Percentiles rank a stretch among this genome's conserved stretches.
Conservation (phyloP, 2,113 vertebrate genomes). For the Eira barbara region DNA sequence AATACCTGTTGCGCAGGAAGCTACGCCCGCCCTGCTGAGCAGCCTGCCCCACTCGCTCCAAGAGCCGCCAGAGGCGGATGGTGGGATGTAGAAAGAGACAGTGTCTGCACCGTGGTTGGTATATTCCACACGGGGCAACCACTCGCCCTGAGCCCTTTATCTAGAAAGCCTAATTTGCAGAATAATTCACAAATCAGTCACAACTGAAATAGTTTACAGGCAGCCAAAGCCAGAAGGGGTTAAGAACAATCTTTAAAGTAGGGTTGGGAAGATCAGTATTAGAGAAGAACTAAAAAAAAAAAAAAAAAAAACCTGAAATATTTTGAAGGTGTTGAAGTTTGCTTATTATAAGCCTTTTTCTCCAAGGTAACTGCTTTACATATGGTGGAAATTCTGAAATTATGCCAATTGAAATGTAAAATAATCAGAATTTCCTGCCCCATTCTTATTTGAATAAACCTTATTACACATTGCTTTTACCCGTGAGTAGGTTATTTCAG, state of each 20-base stretch:
- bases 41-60: background rate
- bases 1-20: conserved; percentile 1
- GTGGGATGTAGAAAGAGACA: background rate
- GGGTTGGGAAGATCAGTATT: background rate
- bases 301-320: background rate
- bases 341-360: conserved; percentile 12
- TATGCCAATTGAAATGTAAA: conserved; percentile 47
- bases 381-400: conserved; percentile 40
- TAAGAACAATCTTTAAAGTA: background rate
- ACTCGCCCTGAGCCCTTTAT: background rate
- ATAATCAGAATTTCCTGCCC: conserved; percentile 44
- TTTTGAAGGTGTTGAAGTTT: conserved; percentile 43
- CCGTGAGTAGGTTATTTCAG: conserved; percentile 54
- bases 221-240: background rate
- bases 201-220: background rate
- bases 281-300: background rate
- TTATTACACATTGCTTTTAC: conserved; percentile 58
- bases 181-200: background rate
- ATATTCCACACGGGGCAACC: background rate
- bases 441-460: conserved; percentile 67
- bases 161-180: conserved; percentile 8
- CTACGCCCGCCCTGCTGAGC: background rate
- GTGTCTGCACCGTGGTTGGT: rapidly evolving
- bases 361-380: conserved; percentile 33
- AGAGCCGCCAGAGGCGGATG: background rate